phyloP scores from a whole-genome alignment of 1,140 invertebrate species.

The Muscidifurax raptorellus region DNA sequence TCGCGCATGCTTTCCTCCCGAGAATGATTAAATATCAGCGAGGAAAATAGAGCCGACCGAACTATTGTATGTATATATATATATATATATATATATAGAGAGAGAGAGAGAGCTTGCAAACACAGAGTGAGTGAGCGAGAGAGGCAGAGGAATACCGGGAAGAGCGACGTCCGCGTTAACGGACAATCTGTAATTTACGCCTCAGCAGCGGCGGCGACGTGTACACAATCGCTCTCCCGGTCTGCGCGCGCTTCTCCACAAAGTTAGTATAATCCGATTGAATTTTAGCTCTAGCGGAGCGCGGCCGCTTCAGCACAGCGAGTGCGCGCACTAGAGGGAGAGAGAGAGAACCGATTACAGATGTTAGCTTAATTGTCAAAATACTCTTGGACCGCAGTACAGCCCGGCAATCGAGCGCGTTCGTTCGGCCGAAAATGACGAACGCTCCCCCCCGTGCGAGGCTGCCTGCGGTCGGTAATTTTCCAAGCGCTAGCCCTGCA shows the following conservation, averaged over 20 bases:
- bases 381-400: slow-evolving; percentile 54
- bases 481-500: not conserved
- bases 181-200: slow-evolving; percentile 31
- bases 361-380: slow-evolving; percentile 62
- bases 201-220: not conserved
- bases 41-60: not conserved
- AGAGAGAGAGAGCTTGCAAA: not conserved
- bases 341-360: slow-evolving; percentile 58
- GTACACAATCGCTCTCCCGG: not conserved
- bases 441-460: not conserved
- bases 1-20: not conserved
- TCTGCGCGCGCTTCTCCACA: slow-evolving; percentile 17
- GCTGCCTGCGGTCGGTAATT: not conserved
- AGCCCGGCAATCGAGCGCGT: not conserved
- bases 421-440: slow-evolving; percentile 24
- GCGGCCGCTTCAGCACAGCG: slow-evolving; percentile 35
- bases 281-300: slow-evolving; percentile 53
- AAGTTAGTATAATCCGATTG: slow-evolving; percentile 60
- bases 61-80: not conserved
- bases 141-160: not conserved
- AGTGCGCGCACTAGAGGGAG: not conserved
- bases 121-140: not conserved
- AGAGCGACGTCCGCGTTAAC: not conserved
- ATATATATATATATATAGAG: too few species aligned
- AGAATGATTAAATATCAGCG: not conserved